These are phyloP conservation scores for Garrulus glandarius DNA, from an alignment of 2,797 vertebrate genomes.

Conservation along the genomic window DNA sequence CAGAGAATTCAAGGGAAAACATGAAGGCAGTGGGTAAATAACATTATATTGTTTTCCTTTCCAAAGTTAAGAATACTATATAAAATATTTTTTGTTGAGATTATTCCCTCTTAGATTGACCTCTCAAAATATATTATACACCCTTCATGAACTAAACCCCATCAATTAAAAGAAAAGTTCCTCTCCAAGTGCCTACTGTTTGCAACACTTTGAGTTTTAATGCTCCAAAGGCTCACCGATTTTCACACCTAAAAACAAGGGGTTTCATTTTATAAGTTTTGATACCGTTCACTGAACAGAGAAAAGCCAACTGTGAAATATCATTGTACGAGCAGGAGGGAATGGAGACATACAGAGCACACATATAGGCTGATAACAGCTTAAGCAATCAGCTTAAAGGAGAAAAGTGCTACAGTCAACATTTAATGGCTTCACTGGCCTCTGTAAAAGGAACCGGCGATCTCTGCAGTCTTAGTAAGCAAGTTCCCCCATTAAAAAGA, in stretches of 20 bases:
- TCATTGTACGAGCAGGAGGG: background rate
- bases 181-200: background rate
- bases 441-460: background rate
- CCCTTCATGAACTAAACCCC: background rate
- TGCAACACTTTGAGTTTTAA: background rate
- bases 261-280: background rate
- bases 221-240: accelerated
- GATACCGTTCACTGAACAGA: background rate
- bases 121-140: background rate
- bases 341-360: background rate
- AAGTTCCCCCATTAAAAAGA: background rate
- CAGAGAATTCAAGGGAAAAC: background rate
- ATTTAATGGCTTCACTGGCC: background rate
- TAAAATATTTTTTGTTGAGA: background rate
- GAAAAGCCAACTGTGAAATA: background rate
- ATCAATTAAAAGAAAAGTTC: background rate
- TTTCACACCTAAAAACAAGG: background rate
- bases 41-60: background rate
- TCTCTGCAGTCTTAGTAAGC: background rate
- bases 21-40: background rate
- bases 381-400: background rate
- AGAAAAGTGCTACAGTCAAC: background rate
- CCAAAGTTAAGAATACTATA: background rate
- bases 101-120: background rate
- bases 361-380: background rate